Evolutionary conservation across 2,797 vertebrate genomes (phyloP).

Genomic region (Prunella strophiata): DNA sequence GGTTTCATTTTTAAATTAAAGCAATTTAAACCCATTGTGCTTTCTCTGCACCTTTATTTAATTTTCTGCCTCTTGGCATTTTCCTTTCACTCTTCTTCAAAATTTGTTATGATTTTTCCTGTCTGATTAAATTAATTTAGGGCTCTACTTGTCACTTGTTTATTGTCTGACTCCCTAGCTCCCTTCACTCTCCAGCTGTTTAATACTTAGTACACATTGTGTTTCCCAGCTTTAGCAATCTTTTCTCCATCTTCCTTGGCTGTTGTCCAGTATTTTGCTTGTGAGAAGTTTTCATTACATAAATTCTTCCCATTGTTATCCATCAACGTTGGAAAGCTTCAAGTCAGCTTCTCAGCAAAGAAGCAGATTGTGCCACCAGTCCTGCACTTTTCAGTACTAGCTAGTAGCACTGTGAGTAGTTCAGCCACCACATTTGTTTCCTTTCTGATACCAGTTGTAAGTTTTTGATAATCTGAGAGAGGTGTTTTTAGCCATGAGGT

Average conservation of each 20-base stretch:
- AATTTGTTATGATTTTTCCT: background rate
- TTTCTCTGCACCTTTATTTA: background rate
- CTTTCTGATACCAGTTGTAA: background rate
- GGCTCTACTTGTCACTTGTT: background rate
- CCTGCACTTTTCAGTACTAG: background rate
- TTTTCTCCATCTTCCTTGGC: background rate
- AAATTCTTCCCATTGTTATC: background rate
- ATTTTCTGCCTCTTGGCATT: background rate
- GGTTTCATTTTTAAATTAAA: slow-evolving; percentile 5
- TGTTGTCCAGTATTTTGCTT: background rate
- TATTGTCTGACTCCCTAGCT: slow-evolving; percentile 10
- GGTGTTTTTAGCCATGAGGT: background rate
- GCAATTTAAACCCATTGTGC: background rate
- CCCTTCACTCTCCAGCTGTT: background rate
- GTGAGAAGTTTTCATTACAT: background rate
- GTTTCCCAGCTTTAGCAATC: background rate
- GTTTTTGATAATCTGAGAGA: background rate
- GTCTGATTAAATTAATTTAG: background rate
- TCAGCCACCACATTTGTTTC: background rate
- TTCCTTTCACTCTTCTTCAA: background rate
- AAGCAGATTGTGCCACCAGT: background rate
- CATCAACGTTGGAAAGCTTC: background rate
- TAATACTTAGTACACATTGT: background rate
- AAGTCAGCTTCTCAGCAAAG: background rate
- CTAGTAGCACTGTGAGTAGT: background rate